Evolutionary conservation across 2,888 invertebrate genomes (phyloP).

Genomic region (Eustalomyia histrio): DNA sequence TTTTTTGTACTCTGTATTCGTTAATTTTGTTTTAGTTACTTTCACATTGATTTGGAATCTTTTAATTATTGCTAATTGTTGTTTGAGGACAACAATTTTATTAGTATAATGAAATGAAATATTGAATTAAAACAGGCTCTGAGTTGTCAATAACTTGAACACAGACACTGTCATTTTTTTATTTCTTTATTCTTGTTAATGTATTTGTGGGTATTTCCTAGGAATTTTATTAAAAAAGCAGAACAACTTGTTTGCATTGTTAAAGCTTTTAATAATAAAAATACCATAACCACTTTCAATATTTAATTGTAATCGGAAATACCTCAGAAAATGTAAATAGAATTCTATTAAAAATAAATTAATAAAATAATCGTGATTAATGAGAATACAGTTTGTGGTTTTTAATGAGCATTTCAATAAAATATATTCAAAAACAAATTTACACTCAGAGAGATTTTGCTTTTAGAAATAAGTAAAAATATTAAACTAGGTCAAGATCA

Average conservation of each 20-base stretch:
- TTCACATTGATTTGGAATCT: no score
- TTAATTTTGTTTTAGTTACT: no score
- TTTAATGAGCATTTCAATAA: not conserved
- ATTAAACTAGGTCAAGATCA: not conserved
- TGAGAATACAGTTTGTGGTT: not conserved
- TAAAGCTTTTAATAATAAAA: not conserved
- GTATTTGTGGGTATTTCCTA: not conserved
- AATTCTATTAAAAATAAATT: not conserved
- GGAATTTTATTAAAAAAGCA: not conserved
- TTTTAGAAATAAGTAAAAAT: not conserved
- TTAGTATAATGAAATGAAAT: no score
- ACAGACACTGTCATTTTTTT: not conserved
- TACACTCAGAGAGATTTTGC: not conserved
- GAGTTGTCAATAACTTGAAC: no score
- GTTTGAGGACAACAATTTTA: no score
- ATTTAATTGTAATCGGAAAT: not conserved
- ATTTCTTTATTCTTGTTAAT: not conserved
- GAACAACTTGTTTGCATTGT: not conserved
- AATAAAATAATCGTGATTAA: not conserved
- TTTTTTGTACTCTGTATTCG: no score
- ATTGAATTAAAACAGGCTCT: no score
- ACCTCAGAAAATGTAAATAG: not conserved
- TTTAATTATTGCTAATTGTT: no score
- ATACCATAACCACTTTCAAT: not conserved
- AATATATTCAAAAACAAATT: not conserved